Conservation (phyloP, 35 echinoderm and acorn worm genomes). For the Ptychodera flava region DNA sequence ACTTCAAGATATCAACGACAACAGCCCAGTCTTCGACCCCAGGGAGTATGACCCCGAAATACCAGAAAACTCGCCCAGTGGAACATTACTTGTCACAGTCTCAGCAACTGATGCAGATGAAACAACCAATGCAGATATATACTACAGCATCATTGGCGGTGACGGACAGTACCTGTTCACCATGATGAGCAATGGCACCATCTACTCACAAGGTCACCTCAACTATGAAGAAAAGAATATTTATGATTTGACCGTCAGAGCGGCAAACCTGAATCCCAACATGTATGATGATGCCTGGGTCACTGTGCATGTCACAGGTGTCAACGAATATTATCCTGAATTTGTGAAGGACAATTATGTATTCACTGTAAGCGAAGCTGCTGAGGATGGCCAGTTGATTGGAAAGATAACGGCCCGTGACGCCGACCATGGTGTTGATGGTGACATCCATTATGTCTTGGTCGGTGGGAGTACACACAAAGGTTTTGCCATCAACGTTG, state of each 20-base stretch:
- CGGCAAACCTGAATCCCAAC: conserved; percentile 40
- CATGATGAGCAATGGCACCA: conserved; percentile 52
- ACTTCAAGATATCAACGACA: conserved; percentile 72
- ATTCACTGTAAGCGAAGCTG: conserved; percentile 82
- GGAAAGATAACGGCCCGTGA: conserved; percentile 65
- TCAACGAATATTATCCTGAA: conserved; percentile 79
- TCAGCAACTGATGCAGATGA: conserved; percentile 77
- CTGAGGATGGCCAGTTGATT: conserved; percentile 59
- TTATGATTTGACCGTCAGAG: conserved; percentile 56
- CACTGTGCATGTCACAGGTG: conserved; percentile 53
- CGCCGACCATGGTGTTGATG: conserved; percentile 73
- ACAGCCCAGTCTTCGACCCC: conserved; percentile 74
- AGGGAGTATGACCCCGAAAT: conserved; percentile 49
- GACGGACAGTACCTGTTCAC: conserved; percentile 68
- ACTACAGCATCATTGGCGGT: conserved; percentile 72
- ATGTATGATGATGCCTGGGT: conserved; percentile 63
- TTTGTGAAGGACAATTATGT: conserved; percentile 71
- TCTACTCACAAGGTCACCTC: conserved; percentile 77
- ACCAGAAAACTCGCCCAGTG: conserved; percentile 86
- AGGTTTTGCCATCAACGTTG: conserved; percentile 69
- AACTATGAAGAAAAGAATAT: conserved; percentile 65
- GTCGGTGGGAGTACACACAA: conserved; percentile 75
- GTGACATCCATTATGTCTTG: conserved; percentile 63
- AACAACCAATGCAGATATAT: conserved; percentile 49
- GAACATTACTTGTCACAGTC: conserved; percentile 53